Percentiles rank a stretch among this genome's conserved stretches.
Conservation (phyloP, 2,888 invertebrate species). For the Diadegma fenestrale region DNA sequence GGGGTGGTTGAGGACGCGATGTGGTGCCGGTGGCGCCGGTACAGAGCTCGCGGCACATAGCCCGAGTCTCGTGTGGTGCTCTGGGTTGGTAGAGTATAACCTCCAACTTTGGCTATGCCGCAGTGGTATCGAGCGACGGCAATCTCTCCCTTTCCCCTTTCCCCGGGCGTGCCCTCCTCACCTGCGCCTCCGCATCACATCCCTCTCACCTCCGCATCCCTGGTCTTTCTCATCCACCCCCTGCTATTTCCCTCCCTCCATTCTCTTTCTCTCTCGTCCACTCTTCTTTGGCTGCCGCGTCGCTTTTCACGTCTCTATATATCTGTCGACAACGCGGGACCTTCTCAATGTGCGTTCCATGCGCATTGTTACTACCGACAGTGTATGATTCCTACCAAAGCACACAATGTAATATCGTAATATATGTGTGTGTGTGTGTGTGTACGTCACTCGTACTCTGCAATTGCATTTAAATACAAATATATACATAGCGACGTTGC, state of each 20-base stretch:
- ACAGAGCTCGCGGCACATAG: constrained; percentile 52
- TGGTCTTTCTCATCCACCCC: constrained; percentile 63
- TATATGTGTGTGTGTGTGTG: neutral
- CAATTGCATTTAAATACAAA: neutral
- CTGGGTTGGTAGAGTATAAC: constrained; percentile 68
- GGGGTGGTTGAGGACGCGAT: constrained; percentile 45
- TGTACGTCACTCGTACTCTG: neutral
- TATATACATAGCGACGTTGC: neutral
- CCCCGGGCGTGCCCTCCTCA: constrained; percentile 71
- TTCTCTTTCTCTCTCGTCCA: constrained; percentile 1
- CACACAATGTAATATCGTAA: neutral
- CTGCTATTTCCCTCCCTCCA: neutral
- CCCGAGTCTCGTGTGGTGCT: constrained; percentile 58
- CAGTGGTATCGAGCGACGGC: constrained; percentile 84
- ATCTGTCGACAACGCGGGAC: constrained; percentile 29
- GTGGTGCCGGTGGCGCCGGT: constrained; percentile 57
- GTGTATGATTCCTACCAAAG: neutral
- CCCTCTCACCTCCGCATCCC: constrained; percentile 71
- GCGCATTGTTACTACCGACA: constrained; percentile 8
- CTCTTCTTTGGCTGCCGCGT: constrained; percentile 25
- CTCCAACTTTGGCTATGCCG: constrained; percentile 83
- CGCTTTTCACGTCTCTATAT: constrained; percentile 54
- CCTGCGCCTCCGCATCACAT: constrained; percentile 73
- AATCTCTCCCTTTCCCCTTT: constrained; percentile 75
- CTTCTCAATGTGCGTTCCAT: constrained; percentile 7